Evolutionary conservation across 1,140 invertebrate genomes (phyloP), one percentile per base, ranked within the genome.

Genomic region (Hermatobates lingyangjiaoensis): DNA sequence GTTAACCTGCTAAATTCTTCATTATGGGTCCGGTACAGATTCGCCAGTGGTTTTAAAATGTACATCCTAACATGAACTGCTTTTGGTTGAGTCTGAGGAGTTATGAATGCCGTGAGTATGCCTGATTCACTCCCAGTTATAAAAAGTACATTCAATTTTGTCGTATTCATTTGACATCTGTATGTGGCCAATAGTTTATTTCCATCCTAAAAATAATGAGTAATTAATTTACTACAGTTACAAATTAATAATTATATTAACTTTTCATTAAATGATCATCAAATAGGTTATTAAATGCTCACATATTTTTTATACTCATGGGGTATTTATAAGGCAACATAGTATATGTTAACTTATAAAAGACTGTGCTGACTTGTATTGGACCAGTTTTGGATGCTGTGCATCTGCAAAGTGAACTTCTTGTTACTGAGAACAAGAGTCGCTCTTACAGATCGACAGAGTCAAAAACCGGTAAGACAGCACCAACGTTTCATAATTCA

Each of bases 161-260:
- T 90, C 1, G 85, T 89, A 62, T 90, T 88, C 1, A 84, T 74
- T 68, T 91, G 81, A 54, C 57, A 63, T 15, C 61, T 72, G 67
- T 87, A 90, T 4, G 87, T 89, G 1, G 82, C 85, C 38, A 90
- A 65, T 23, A 89, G 64, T 60, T 73, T 79, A 66, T 89, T 87
- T 25, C 76, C 79, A 64, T 71, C 74, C 77, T 80, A 60, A 27
- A 67, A 63, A 55, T 50, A 51, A 57, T 48, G 39, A 52, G 25
- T 34, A 28, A 25, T 10, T 5, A 47, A 47, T 14, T 34, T 34
- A 18, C 10, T 34, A 34, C 10, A 34, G 30, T 10, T 34, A 34
- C 30, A 34, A 34, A 34, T 12, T 18, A 34, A 12, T 12, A 34
- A 10, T 18, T 12, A 12, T 12, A 34, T 34, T 34, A 34, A 18